A percentile compares a stretch with the other conserved stretches of the same genome.
These are phyloP conservation scores for Amphiprion clarkii DNA, from an alignment of 2,797 vertebrate species.

Conservation along the genomic window DNA sequence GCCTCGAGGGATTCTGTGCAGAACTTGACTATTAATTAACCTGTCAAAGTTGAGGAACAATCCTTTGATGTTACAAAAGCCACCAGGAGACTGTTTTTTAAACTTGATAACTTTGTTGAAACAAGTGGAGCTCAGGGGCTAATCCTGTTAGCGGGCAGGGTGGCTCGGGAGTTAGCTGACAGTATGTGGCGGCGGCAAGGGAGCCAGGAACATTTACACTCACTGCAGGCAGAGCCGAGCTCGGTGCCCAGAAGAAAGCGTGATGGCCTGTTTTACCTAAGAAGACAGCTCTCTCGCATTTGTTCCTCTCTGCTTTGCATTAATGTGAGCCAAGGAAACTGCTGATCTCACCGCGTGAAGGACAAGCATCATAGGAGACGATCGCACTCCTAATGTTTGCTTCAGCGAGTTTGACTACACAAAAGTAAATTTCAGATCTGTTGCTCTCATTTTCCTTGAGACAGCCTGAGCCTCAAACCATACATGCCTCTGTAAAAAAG, in stretches of 20 bases:
- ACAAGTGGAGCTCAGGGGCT: slow-evolving; percentile 66
- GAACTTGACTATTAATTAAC: slow-evolving; percentile 64
- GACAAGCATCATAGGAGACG: slow-evolving; percentile 15
- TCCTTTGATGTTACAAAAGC: slow-evolving; percentile 60
- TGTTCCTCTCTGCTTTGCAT: slow-evolving; percentile 46
- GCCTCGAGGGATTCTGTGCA: slow-evolving; percentile 15
- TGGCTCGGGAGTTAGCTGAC: slow-evolving; percentile 58
- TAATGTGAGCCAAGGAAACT: slow-evolving; percentile 32
- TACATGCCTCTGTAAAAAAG: slow-evolving; percentile 31
- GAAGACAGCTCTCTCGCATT: slow-evolving; percentile 37
- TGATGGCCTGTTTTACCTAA: slow-evolving; percentile 42
- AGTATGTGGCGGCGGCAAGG: slow-evolving; percentile 52
- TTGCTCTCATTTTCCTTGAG: slow-evolving; percentile 41
- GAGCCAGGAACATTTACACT: slow-evolving; percentile 65
- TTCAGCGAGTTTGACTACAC: slow-evolving; percentile 41
- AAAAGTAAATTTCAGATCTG: slow-evolving; percentile 53
- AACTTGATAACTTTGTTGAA: slow-evolving; percentile 72
- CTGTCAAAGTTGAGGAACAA: slow-evolving; percentile 58
- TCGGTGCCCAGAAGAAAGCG: slow-evolving; percentile 32
- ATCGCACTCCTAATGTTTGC: slow-evolving; percentile 56
- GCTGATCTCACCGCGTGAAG: slow-evolving; percentile 32
- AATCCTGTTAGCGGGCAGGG: slow-evolving; percentile 70
- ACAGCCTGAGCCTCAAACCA: slow-evolving; percentile 43
- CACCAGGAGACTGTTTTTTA: slow-evolving; percentile 58
- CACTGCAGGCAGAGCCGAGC: slow-evolving; percentile 64